phyloP scores from a whole-genome alignment of 2,113 vertebrate species.

The Chloropsis hardwickii region DNA sequence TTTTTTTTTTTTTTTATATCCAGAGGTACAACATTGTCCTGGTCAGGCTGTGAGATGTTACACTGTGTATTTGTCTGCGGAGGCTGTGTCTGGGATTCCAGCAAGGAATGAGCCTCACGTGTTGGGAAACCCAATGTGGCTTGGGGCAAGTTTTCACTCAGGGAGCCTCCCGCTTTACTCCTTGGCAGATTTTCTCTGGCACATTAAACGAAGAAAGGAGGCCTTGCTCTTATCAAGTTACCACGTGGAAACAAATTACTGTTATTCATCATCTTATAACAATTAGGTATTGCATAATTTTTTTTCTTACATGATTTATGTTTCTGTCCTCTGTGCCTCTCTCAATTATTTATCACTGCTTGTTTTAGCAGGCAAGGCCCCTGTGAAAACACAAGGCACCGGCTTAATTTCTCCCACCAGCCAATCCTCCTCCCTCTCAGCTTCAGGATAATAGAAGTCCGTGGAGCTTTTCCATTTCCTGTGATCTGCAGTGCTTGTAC shows the following conservation, averaged over 20 bases:
- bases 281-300: neutral
- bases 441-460: neutral
- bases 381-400: neutral
- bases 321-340: neutral
- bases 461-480: neutral
- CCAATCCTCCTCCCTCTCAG: neutral
- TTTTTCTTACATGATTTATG: neutral
- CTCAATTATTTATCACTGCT: neutral
- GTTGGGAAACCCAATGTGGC: neutral
- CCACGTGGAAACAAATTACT: neutral
- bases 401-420: neutral
- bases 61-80: accelerated
- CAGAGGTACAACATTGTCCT: neutral
- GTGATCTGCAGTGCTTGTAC: neutral
- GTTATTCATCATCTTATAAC: neutral
- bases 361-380: neutral
- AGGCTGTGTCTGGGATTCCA: neutral
- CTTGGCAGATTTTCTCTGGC: neutral
- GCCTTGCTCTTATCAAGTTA: neutral
- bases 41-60: neutral
- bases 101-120: accelerated
- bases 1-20: neutral
- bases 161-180: neutral
- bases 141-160: neutral
- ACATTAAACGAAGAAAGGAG: neutral